Conservation (phyloP, 2,113 vertebrate species). For the Plecturocebus donacophilus region DNA sequence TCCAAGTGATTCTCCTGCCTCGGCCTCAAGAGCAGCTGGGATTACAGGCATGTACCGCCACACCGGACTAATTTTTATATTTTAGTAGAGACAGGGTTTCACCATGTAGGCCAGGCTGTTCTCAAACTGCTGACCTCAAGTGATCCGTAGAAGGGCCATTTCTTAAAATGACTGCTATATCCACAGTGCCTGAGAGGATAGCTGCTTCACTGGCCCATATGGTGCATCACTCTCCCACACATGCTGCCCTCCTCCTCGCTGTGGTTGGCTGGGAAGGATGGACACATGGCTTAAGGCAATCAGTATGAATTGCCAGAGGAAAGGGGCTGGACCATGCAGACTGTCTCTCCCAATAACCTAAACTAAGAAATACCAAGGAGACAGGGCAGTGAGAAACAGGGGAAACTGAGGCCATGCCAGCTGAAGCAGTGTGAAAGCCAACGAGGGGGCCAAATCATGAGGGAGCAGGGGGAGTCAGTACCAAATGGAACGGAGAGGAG, state of each 20-base stretch:
- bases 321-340: background rate
- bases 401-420: background rate
- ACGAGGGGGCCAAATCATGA: background rate
- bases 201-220: background rate
- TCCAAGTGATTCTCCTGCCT: too few species aligned
- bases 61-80: too few species aligned
- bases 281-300: background rate
- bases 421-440: background rate
- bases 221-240: background rate
- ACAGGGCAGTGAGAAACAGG: background rate
- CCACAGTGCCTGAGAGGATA: background rate
- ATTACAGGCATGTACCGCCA: too few species aligned
- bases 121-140: too few species aligned
- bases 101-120: too few species aligned
- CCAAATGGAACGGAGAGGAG: background rate
- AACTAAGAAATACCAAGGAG: background rate
- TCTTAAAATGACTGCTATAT: background rate
- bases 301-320: background rate
- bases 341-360: background rate
- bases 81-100: too few species aligned
- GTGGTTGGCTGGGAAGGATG: background rate
- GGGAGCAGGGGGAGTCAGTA: background rate
- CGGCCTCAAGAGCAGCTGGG: too few species aligned
- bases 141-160: background rate
- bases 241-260: too few species aligned